Base-by-base conservation (phyloP, 2,888 invertebrate species). In the Lithodes maja region DNA sequence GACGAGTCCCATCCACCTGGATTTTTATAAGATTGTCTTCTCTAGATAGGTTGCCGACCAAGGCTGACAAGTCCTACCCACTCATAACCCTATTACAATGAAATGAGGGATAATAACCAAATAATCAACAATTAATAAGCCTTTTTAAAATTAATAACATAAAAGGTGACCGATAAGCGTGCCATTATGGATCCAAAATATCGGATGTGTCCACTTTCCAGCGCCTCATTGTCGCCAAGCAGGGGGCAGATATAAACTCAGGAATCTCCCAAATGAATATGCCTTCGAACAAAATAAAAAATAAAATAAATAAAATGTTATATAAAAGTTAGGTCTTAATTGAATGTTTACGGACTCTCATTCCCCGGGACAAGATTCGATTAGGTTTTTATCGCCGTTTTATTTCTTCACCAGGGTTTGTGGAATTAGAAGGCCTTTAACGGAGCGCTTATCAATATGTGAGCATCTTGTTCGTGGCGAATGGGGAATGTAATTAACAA, bases 331-430 rank as follows among this genome's bases (percentile, higher is more conserved):
- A 7, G 61, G 55, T n/a, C 54, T 80, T 80, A 80, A 80, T 80
- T 80, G 80, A 80, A 80, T 55, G 80, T 80, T 80, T 80, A 80
- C 55, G 80, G 80, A n/a, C 53, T 55, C 54, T 53, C 80, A 80
- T 55, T 78, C 53, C 52, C 52, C 80, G n/a, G 55, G 17, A 17
- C 80, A 78, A 50, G 53, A 78, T 78, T 78, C 78, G 78, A 78
- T 78, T 78, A 78, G 78, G 52, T 78, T 78, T 78, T 78, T 78
- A 78, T 52, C 1, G 7, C 17, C 33, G 5, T 55, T 80, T 80
- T 80, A 80, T 80, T 80, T 80, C 80, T 80, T 80, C 80, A 80
- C 54, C 55, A 80, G 80, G 52, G 80, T 54, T 55, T 53, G 17
- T 54, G 80, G 17, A 80, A 80, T 80, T 80, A 80, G 55, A 54